Conservation (phyloP, 2,888 invertebrate genomes). For the Rhagium mordax region DNA sequence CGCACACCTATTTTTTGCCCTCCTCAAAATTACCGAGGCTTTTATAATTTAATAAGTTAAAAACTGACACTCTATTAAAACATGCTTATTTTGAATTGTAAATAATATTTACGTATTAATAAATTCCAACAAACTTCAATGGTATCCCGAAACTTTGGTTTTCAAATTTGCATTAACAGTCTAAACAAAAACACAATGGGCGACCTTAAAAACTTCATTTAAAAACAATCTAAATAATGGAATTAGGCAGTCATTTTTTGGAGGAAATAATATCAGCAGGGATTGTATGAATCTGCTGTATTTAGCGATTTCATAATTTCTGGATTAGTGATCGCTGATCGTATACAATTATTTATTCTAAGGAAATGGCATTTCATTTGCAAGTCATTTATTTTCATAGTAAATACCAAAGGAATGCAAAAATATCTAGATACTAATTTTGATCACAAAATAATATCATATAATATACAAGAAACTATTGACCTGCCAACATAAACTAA, state of each 20-base stretch:
- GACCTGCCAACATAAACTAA: too few species aligned
- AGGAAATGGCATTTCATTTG: too few species aligned
- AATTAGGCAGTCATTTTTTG: neutral
- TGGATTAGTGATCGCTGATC: too few species aligned
- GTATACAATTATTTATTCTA: too few species aligned
- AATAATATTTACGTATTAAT: slow-evolving; percentile 64
- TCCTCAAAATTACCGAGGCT: slow-evolving; percentile 44
- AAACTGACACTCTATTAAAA: slow-evolving; percentile 62
- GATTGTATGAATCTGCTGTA: neutral
- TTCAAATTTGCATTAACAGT: slow-evolving; percentile 55
- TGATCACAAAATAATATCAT: too few species aligned
- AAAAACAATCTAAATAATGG: slow-evolving; percentile 18
- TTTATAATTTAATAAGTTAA: slow-evolving; percentile 58
- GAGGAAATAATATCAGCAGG: neutral
- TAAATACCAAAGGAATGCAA: too few species aligned
- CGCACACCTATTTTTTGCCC: slow-evolving; percentile 48
- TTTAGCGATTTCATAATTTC: too few species aligned
- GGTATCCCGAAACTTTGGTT: slow-evolving; percentile 53
- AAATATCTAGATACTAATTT: too few species aligned
- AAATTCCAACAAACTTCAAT: slow-evolving; percentile 57
- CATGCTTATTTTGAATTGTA: slow-evolving; percentile 66
- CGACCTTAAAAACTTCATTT: slow-evolving; percentile 45
- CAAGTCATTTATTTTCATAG: too few species aligned
- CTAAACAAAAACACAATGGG: slow-evolving; percentile 54
- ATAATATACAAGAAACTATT: too few species aligned